phyloP scores from a whole-genome alignment of 1,140 invertebrate species.

The Manduca sexta region DNA sequence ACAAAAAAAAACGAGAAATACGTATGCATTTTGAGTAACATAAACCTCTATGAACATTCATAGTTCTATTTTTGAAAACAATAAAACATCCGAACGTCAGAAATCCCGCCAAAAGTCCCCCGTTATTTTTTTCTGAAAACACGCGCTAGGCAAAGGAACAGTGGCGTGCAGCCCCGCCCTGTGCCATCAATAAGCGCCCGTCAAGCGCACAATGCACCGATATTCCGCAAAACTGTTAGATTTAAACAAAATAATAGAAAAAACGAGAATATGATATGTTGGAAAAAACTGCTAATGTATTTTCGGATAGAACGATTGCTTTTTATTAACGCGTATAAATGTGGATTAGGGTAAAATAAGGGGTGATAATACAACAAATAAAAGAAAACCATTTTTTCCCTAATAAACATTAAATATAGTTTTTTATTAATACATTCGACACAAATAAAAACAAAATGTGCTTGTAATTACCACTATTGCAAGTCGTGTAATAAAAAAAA shows the following conservation, averaged over 20 bases:
- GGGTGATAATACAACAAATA: slow-evolving; percentile 3
- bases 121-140: slow-evolving; percentile 17
- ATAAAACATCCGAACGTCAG: too few relatives aligned
- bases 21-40: too few relatives aligned
- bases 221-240: slow-evolving; percentile 38
- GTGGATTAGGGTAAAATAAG: background rate
- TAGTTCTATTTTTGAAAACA: too few relatives aligned
- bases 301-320: background rate
- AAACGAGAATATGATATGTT: slow-evolving; percentile 41
- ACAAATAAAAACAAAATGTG: too few relatives aligned
- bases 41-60: too few relatives aligned
- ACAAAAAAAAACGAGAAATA: too few relatives aligned
- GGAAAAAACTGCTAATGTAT: slow-evolving; percentile 21
- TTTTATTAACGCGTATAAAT: background rate
- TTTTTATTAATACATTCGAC: too few relatives aligned
- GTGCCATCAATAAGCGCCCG: slow-evolving; percentile 36
- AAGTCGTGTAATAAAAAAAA: too few relatives aligned
- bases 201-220: slow-evolving; percentile 29
- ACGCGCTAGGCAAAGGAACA: slow-evolving; percentile 25
- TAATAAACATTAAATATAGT: too few relatives aligned
- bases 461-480: too few relatives aligned
- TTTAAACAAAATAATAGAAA: slow-evolving; percentile 17
- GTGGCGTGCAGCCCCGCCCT: slow-evolving; percentile 30
- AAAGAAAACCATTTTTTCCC: too few relatives aligned
- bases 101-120: slow-evolving; percentile 7